Conservation (phyloP, 2,888 invertebrate genomes). For the Xestia c-nigrum region DNA sequence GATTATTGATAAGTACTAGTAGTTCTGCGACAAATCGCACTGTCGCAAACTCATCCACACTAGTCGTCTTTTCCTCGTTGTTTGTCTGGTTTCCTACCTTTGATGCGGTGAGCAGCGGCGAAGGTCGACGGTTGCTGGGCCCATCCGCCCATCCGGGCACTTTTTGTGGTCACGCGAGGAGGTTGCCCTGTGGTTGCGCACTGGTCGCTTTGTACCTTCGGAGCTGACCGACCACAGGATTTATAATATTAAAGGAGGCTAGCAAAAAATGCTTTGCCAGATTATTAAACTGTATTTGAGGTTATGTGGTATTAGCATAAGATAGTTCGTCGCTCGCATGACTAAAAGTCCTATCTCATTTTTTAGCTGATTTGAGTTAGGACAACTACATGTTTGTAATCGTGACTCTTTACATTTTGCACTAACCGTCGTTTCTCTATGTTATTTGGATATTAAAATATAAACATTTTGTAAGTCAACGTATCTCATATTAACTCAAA, state of each 20-base stretch:
- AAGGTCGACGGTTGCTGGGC: slow-evolving; percentile 22
- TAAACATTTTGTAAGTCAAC: too few relatives aligned
- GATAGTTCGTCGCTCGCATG: too few relatives aligned
- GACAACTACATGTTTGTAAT: too few relatives aligned
- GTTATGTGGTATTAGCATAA: background rate
- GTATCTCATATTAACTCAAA: too few relatives aligned
- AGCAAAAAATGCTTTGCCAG: slow-evolving; percentile 6
- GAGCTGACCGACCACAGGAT: slow-evolving; percentile 5
- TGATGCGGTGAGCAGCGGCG: slow-evolving; percentile 42
- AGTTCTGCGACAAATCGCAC: slow-evolving; percentile 15
- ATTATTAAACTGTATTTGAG: background rate
- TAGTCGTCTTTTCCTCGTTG: slow-evolving; percentile 9
- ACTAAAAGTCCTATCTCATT: too few relatives aligned
- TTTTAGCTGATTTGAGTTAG: too few relatives aligned
- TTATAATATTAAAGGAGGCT: slow-evolving; percentile 18
- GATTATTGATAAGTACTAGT: too few relatives aligned
- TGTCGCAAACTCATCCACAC: background rate
- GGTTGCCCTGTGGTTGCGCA: slow-evolving; percentile 30
- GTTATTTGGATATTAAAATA: too few relatives aligned
- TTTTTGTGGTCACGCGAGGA: slow-evolving; percentile 41
- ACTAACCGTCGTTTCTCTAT: too few relatives aligned
- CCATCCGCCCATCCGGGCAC: slow-evolving; percentile 18
- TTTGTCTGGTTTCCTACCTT: slow-evolving; percentile 28
- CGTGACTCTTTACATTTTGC: too few relatives aligned
- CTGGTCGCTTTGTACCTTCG: slow-evolving; percentile 48